A percentile compares a stretch with the other conserved stretches of the same genome.
Evolutionary conservation across 2,888 invertebrate species (phyloP).

Genomic region (Gymnocheta viridis): DNA sequence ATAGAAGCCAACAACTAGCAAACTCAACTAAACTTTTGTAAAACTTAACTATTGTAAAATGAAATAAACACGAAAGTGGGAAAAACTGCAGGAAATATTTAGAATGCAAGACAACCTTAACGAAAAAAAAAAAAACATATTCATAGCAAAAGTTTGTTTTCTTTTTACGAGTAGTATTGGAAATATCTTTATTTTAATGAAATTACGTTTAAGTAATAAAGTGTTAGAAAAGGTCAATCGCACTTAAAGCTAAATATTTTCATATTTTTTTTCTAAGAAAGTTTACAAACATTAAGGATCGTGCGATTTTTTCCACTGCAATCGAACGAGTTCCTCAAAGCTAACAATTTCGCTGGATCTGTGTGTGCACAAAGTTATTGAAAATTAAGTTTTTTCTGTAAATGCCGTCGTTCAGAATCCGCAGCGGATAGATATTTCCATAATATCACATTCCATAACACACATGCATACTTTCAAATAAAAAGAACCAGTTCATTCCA

Average conservation of each 20-base stretch:
- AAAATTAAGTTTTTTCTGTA: too few species aligned
- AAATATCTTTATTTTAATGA: constrained; percentile 18
- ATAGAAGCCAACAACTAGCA: constrained; percentile 48
- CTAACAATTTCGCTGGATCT: too few species aligned
- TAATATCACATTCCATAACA: too few species aligned
- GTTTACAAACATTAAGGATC: too few species aligned
- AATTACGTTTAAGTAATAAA: constrained; percentile 1
- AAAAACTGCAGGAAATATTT: background rate
- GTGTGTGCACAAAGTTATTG: too few species aligned
- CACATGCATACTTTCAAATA: too few species aligned
- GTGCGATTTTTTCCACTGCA: too few species aligned
- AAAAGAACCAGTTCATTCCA: too few species aligned
- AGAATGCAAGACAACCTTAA: background rate
- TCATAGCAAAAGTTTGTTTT: constrained; percentile 26
- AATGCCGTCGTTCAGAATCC: too few species aligned
- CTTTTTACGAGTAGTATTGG: background rate
- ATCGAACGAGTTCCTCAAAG: too few species aligned
- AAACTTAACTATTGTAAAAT: constrained; percentile 40
- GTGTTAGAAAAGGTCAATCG: background rate
- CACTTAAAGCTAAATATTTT: background rate
- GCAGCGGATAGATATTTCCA: too few species aligned
- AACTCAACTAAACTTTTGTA: constrained; percentile 36
- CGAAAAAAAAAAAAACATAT: background rate
- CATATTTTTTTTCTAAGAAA: background rate
- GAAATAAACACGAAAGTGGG: constrained; percentile 13